Evolutionary conservation across 2,888 invertebrate genomes (phyloP).

Genomic region (Homarus gammarus): DNA sequence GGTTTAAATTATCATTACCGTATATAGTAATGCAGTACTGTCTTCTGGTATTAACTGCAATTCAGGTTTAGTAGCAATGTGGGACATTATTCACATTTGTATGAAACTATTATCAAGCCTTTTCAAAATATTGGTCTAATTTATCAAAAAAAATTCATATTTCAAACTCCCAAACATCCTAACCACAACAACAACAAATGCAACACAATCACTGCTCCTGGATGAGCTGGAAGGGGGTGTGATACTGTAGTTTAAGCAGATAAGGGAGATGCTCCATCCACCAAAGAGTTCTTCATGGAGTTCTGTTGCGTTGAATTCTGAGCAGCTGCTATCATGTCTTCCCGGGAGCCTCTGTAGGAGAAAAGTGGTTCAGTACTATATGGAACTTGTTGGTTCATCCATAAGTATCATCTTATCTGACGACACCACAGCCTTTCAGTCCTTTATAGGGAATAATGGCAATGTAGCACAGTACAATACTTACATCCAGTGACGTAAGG

Average conservation of each 20-base stretch:
- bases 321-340: conserved; percentile 71
- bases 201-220: neutral
- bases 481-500: too few species aligned
- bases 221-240: neutral
- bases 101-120: neutral
- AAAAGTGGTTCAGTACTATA: too few species aligned
- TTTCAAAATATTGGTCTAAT: neutral
- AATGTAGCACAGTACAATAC: too few species aligned
- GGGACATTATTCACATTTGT: neutral
- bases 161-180: neutral
- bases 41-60: neutral
- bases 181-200: conserved; percentile 8
- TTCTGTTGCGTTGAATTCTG: conserved; percentile 55
- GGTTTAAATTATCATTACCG: neutral
- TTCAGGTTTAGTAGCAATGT: neutral
- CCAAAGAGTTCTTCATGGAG: conserved; percentile 56
- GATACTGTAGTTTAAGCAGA: conserved; percentile 20
- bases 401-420: too few species aligned
- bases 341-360: conserved; percentile 56
- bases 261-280: conserved; percentile 48
- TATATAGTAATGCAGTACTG: neutral
- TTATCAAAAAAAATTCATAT: neutral
- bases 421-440: too few species aligned
- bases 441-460: too few species aligned
- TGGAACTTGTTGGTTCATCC: too few species aligned